phyloP scores from a whole-genome alignment of 92 coral and sea anemone species.

The Pocillopora meandrina region DNA sequence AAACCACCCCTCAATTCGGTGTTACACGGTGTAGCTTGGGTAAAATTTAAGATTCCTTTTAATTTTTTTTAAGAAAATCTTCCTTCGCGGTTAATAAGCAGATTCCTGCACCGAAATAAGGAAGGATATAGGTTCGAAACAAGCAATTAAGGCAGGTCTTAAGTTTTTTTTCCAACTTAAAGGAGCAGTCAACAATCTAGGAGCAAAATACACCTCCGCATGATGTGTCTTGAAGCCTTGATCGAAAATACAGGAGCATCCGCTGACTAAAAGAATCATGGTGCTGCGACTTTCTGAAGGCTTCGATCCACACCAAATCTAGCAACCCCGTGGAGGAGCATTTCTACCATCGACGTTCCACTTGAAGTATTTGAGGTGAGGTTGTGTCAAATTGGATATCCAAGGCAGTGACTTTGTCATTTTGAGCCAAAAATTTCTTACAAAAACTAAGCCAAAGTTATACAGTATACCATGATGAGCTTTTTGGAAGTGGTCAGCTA shows the following conservation, averaged over 20 bases:
- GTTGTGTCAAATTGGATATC: no score
- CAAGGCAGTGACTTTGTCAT: no score
- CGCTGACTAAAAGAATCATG: conserved; percentile 44
- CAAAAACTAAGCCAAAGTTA: no score
- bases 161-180: conserved; percentile 45
- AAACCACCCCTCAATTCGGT: no score
- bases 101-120: conserved; percentile 38
- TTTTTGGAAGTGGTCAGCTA: no score
- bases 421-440: no score
- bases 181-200: conserved; percentile 36
- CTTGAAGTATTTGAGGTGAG: no score
- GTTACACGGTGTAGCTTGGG: not conserved
- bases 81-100: conserved; percentile 37
- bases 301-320: conserved; percentile 50
- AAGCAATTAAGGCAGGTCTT: not conserved
- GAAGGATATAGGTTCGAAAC: conserved; percentile 19
- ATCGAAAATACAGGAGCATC: conserved; percentile 55
- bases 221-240: not conserved
- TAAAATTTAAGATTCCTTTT: conserved; percentile 18
- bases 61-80: conserved; percentile 17
- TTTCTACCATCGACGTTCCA: conserved; percentile 26
- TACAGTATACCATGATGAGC: no score
- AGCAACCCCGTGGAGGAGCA: conserved; percentile 54
- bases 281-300: conserved; percentile 44
- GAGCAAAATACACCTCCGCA: conserved; percentile 50